Percentiles rank a stretch among this genome's conserved stretches.
phyloP scores from a whole-genome alignment of 2,888 invertebrate species.

The Catocala nupta region DNA sequence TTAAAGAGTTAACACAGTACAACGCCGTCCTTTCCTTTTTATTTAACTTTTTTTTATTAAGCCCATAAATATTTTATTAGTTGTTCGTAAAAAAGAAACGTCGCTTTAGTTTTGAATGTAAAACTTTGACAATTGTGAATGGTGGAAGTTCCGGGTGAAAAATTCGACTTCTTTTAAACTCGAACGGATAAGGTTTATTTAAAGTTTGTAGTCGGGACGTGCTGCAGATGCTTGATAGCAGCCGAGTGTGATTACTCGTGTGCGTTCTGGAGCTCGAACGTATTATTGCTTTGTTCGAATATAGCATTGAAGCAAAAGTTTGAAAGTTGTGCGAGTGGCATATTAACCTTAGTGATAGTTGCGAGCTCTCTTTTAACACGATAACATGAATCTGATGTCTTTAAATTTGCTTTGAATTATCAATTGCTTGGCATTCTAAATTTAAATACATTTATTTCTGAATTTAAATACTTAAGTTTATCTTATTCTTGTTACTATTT shows the following conservation, averaged over 20 bases:
- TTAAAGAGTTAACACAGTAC: slow-evolving; percentile 57
- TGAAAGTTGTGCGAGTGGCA: too few species aligned
- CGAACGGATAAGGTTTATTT: slow-evolving; percentile 44
- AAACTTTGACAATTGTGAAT: slow-evolving; percentile 59
- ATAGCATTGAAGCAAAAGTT: too few species aligned
- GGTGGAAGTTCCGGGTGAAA: slow-evolving; percentile 45
- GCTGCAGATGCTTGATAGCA: slow-evolving; percentile 7
- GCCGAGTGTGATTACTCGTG: slow-evolving; percentile 12
- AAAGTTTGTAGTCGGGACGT: slow-evolving; percentile 27
- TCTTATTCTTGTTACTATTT: too few species aligned
- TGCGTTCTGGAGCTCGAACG: slow-evolving; percentile 1
- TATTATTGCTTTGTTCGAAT: not conserved
- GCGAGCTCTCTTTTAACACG: too few species aligned
- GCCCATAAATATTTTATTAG: slow-evolving; percentile 69
- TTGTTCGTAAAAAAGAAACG: slow-evolving; percentile 56
- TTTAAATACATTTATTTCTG: too few species aligned
- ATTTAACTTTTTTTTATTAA: slow-evolving; percentile 58
- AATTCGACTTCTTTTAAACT: slow-evolving; percentile 51
- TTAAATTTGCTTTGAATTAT: too few species aligned
- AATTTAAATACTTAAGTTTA: too few species aligned
- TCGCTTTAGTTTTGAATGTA: slow-evolving; percentile 53
- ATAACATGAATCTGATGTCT: too few species aligned
- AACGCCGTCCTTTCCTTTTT: slow-evolving; percentile 54
- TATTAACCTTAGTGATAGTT: too few species aligned
- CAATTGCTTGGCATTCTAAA: too few species aligned